phyloP scores from a whole-genome alignment of 2,888 invertebrate species.

The Cryptops parisi region DNA sequence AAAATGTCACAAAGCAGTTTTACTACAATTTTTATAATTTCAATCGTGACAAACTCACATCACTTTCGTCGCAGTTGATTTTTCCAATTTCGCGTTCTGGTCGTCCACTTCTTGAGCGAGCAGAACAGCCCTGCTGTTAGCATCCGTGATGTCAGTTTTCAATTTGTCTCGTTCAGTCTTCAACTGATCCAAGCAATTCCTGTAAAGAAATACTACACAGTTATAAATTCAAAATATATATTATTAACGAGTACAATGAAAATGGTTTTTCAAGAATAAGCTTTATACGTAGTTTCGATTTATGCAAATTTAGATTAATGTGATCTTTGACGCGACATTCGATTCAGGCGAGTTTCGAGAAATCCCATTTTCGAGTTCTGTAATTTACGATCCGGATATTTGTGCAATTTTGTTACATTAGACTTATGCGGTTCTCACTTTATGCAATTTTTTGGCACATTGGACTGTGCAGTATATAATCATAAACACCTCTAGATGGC shows the following conservation, averaged over 20 bases:
- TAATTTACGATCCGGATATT: too few species aligned
- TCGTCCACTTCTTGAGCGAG: slow-evolving; percentile 86
- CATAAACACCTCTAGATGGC: too few species aligned
- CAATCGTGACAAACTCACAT: slow-evolving; percentile 46
- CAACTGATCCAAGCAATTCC: slow-evolving; percentile 46
- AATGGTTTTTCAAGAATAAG: too few species aligned
- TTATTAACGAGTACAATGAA: background rate
- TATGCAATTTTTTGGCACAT: too few species aligned
- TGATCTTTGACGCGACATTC: too few species aligned
- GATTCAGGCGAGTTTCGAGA: too few species aligned
- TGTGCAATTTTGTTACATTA: too few species aligned
- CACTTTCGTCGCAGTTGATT: slow-evolving; percentile 48
- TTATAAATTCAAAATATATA: background rate
- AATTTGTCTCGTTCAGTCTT: slow-evolving; percentile 66
- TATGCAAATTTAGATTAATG: too few species aligned
- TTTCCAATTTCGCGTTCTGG: slow-evolving; percentile 66
- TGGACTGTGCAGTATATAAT: too few species aligned
- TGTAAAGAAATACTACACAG: slow-evolving; percentile 24
- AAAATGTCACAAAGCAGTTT: background rate
- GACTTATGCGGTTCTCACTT: too few species aligned
- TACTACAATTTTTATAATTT: slow-evolving; percentile 1
- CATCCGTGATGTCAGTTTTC: slow-evolving; percentile 59
- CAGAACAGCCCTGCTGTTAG: slow-evolving; percentile 61
- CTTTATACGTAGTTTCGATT: too few species aligned
- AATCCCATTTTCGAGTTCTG: too few species aligned